A percentile compares a stretch with the other conserved stretches of the same genome.
Conservation (phyloP, 1,140 invertebrate genomes). For the Cecropterus lyciades region DNA sequence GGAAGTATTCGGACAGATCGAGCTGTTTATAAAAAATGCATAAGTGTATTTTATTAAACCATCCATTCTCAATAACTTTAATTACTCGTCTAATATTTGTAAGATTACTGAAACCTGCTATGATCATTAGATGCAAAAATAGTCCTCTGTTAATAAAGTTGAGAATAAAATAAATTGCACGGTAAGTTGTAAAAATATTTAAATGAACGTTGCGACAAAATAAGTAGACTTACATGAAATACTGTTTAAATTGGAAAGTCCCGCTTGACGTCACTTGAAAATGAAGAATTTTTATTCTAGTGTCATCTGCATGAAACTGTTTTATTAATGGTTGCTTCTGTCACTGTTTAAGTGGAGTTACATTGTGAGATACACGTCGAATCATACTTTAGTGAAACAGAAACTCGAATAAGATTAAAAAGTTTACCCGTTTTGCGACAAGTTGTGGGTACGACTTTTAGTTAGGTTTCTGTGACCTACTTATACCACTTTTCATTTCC, state of each 20-base stretch:
- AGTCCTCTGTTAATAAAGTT: too few species aligned
- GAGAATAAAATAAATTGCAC: too few species aligned
- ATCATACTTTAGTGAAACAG: slow-evolving; percentile 18
- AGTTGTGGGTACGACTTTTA: slow-evolving; percentile 31
- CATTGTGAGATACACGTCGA: slow-evolving; percentile 19
- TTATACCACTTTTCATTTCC: slow-evolving; percentile 25
- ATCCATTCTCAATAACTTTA: too few species aligned
- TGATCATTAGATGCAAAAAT: too few species aligned
- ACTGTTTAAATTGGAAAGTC: slow-evolving; percentile 10
- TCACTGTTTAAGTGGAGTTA: slow-evolving; percentile 5
- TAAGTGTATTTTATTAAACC: too few species aligned
- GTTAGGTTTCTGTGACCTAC: slow-evolving; percentile 29
- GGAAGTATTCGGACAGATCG: too few species aligned
- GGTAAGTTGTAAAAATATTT: too few species aligned
- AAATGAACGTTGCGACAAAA: neutral
- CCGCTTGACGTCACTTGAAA: slow-evolving; percentile 14
- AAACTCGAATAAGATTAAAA: slow-evolving; percentile 26
- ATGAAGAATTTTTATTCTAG: slow-evolving; percentile 28
- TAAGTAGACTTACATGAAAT: neutral
- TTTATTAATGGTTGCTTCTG: slow-evolving; percentile 21
- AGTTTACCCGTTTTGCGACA: slow-evolving; percentile 31
- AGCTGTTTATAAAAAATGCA: too few species aligned
- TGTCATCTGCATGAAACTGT: slow-evolving; percentile 16
- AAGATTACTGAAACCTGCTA: too few species aligned
- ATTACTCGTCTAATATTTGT: too few species aligned